These are phyloP conservation scores for Mionectes macconnelli DNA, from an alignment of 2,113 vertebrate genomes.

Conservation along the genomic window DNA sequence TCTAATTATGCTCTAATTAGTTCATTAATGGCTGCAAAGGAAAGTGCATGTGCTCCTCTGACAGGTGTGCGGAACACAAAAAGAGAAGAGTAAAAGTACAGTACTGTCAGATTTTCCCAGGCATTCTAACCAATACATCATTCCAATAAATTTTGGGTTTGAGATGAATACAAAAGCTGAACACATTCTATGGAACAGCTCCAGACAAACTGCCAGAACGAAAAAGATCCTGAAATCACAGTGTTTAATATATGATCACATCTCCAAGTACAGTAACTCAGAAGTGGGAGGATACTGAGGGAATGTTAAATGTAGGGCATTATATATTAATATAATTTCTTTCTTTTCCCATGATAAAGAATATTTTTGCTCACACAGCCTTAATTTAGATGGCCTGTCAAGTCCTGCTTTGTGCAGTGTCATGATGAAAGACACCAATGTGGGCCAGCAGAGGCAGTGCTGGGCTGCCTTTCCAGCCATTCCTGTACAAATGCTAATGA, in stretches of 20 bases:
- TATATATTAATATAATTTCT: slow-evolving; percentile 49
- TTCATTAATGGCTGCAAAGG: background rate
- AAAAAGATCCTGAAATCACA: background rate
- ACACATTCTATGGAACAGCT: background rate
- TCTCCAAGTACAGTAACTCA: background rate
- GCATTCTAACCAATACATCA: background rate
- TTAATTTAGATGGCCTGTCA: background rate
- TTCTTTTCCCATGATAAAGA: slow-evolving; percentile 34
- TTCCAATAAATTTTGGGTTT: background rate
- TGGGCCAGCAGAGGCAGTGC: background rate
- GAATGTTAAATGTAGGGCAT: slow-evolving; percentile 52
- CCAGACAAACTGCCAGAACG: background rate
- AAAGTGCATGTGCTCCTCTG: background rate
- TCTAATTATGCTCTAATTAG: slow-evolving; percentile 41
- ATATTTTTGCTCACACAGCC: background rate
- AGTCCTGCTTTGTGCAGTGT: slow-evolving; percentile 5
- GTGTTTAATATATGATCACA: slow-evolving; percentile 8
- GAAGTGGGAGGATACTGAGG: slow-evolving; percentile 53
- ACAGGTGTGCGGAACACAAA: background rate
- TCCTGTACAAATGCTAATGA: background rate
- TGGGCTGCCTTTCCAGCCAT: background rate
- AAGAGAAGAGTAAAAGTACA: background rate
- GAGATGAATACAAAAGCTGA: slow-evolving; percentile 6
- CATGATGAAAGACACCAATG: slow-evolving; percentile 31
- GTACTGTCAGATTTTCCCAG: background rate